Percentiles rank a stretch among this genome's conserved stretches.
Evolutionary conservation across 2,888 invertebrate species (phyloP).

Genomic region (Trachelus stipa): DNA sequence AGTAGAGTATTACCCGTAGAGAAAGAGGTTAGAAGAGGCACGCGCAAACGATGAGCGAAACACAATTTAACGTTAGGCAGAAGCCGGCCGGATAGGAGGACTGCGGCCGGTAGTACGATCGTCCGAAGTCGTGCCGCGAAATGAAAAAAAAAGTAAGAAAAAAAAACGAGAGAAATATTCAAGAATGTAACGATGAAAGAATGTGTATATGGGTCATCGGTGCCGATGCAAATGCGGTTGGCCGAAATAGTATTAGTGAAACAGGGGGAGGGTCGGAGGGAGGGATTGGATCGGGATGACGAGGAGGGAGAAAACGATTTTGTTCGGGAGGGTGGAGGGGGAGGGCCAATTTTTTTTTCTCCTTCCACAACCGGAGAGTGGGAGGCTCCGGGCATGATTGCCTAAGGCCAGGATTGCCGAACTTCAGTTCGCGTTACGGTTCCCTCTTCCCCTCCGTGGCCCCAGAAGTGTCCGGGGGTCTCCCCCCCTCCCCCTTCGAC

Average conservation of each 20-base stretch:
- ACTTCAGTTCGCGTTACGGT: slow-evolving; percentile 67
- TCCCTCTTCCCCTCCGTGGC: slow-evolving; percentile 58
- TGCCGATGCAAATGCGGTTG: slow-evolving; percentile 62
- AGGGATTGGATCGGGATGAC: slow-evolving; percentile 26
- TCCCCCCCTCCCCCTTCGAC: slow-evolving; percentile 67
- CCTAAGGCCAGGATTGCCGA: slow-evolving; percentile 52
- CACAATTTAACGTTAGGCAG: slow-evolving; percentile 12
- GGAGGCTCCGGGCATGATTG: slow-evolving; percentile 61
- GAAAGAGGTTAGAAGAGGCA: too few relatives aligned
- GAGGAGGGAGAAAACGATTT: slow-evolving; percentile 32
- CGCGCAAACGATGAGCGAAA: too few relatives aligned
- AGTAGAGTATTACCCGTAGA: too few relatives aligned
- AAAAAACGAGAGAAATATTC: neutral
- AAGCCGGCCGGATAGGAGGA: neutral
- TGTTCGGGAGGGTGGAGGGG: slow-evolving; percentile 29
- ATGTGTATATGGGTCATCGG: slow-evolving; percentile 64
- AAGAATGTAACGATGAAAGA: slow-evolving; percentile 37
- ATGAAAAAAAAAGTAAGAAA: neutral
- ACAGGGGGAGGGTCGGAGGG: slow-evolving; percentile 23
- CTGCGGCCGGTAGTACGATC: slow-evolving; percentile 8
- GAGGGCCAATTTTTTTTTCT: slow-evolving; percentile 30
- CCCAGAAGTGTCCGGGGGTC: neutral
- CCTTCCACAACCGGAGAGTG: slow-evolving; percentile 20
- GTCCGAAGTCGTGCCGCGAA: slow-evolving; percentile 14
- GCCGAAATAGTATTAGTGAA: slow-evolving; percentile 41